Evolutionary conservation across 2,888 invertebrate species (phyloP).

Genomic region (Falcaria lacertinaria): DNA sequence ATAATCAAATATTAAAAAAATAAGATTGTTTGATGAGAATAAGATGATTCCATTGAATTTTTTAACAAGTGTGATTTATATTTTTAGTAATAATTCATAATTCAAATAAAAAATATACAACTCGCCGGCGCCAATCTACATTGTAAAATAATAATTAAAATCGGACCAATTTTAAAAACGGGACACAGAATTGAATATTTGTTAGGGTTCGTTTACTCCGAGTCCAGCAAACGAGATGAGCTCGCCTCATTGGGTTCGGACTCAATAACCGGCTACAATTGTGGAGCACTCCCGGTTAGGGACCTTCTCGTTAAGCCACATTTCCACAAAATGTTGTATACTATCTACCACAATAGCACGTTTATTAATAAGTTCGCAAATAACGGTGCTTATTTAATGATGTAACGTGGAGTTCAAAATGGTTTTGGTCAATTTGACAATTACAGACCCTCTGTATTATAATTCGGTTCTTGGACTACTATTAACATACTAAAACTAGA

Average conservation of each 20-base stretch:
- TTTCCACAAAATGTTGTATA: constrained; percentile 15
- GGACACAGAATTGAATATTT: constrained; percentile 34
- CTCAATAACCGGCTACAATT: constrained; percentile 26
- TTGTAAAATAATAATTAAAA: neutral
- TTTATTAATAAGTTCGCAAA: neutral
- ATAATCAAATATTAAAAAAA: too few relatives aligned
- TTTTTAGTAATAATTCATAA: too few relatives aligned
- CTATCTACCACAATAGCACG: constrained; percentile 4
- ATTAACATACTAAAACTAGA: too few relatives aligned
- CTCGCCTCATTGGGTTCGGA: constrained; percentile 23
- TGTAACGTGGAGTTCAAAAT: neutral
- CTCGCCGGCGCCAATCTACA: neutral
- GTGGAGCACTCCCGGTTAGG: constrained; percentile 17
- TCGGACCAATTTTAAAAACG: constrained; percentile 15
- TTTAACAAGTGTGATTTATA: too few relatives aligned
- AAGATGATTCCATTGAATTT: too few relatives aligned
- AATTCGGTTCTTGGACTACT: too few relatives aligned
- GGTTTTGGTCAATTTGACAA: constrained; percentile 4
- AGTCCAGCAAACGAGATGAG: constrained; percentile 29
- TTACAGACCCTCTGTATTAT: too few relatives aligned
- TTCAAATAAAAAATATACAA: too few relatives aligned
- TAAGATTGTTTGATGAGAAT: too few relatives aligned
- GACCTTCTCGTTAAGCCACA: constrained; percentile 19
- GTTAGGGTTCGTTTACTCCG: constrained; percentile 21
- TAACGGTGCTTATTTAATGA: constrained; percentile 14